A percentile compares a stretch with the other conserved stretches of the same genome.
phyloP scores from a whole-genome alignment of 2,888 invertebrate species.

The Drosophila glabriapex region DNA sequence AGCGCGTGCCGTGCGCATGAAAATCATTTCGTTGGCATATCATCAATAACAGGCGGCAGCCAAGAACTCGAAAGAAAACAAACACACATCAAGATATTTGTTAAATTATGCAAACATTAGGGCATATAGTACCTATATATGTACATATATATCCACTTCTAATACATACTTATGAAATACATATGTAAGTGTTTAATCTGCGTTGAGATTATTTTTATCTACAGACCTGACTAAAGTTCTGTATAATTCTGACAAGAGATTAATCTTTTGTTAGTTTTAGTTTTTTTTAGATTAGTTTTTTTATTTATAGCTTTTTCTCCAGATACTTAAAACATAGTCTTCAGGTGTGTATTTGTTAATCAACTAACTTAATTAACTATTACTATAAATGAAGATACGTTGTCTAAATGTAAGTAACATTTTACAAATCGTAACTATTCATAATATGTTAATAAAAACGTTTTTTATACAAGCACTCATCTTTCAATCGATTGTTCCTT shows the following conservation, averaged over 20 bases:
- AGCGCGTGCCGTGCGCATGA: slow-evolving; percentile 56
- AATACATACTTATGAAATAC: too few species aligned
- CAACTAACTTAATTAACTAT: background rate
- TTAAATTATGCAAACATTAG: slow-evolving; percentile 13
- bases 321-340: background rate
- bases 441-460: background rate
- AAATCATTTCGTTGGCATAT: slow-evolving; percentile 47
- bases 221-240: background rate
- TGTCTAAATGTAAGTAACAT: background rate
- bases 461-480: background rate
- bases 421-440: background rate
- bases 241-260: background rate
- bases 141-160: background rate
- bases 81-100: slow-evolving; percentile 15
- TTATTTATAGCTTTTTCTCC: background rate
- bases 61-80: slow-evolving; percentile 12
- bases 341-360: background rate
- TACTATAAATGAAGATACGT: background rate
- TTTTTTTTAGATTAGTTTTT: background rate
- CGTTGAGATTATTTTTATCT: slow-evolving; percentile 11
- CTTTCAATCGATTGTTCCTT: too few species aligned
- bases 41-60: slow-evolving; percentile 53
- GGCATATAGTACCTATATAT: background rate
- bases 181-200: background rate
- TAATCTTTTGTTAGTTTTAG: background rate